Conservation (phyloP, 2,797 vertebrate genomes). For the Myotis findleyi region DNA sequence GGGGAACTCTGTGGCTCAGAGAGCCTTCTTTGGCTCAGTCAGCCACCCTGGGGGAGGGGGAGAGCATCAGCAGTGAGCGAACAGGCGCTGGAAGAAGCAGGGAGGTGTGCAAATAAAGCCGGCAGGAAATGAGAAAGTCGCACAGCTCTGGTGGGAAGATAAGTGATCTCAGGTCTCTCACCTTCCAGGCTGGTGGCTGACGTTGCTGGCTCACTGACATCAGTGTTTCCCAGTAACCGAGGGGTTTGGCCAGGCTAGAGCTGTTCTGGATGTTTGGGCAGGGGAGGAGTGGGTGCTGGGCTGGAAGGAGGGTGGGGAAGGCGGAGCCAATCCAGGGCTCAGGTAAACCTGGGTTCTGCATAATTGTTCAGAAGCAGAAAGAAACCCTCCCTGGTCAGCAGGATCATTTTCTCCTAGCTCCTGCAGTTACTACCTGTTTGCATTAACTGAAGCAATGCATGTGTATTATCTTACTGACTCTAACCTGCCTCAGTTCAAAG, state of each 20-base stretch:
- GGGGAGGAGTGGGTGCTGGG: not conserved
- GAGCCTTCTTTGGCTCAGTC: not conserved
- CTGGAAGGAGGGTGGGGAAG: not conserved
- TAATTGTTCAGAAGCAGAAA: not conserved
- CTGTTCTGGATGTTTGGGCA: not conserved
- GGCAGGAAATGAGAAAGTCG: conserved; percentile 71
- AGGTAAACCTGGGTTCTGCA: not conserved
- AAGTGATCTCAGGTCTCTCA: not conserved
- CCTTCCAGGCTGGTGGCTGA: not conserved
- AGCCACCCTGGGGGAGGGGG: not conserved
- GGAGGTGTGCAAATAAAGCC: conserved; percentile 65
- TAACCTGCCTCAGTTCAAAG: not conserved
- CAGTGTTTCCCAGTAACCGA: conserved; percentile 59
- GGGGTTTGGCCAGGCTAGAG: not conserved
- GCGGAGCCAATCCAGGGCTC: not conserved
- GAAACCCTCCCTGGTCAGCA: not conserved
- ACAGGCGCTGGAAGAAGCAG: not conserved
- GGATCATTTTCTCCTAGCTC: not conserved
- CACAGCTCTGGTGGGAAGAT: conserved; percentile 29
- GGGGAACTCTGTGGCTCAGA: conserved; percentile 32
- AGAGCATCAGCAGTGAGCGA: not conserved
- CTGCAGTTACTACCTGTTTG: not conserved
- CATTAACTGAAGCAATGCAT: not conserved
- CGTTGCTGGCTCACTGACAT: not conserved
- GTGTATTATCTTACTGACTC: not conserved